These are phyloP conservation scores for Arnoldichthys spilopterus DNA, from an alignment of 2,797 vertebrate genomes.

Conservation along the genomic window DNA sequence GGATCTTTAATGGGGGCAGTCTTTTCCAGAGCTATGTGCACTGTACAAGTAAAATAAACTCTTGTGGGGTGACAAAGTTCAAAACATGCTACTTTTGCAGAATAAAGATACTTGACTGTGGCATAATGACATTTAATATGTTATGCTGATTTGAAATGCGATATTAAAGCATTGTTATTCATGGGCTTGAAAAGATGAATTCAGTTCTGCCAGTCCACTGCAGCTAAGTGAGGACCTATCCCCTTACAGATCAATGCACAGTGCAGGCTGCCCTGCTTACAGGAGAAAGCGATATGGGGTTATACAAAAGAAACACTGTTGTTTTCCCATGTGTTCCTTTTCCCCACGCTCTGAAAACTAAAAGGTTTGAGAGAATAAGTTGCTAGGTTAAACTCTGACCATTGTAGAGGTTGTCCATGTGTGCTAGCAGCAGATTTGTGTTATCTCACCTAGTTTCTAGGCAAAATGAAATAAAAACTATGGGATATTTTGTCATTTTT, in stretches of 20 bases:
- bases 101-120: too few species aligned
- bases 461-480: not conserved
- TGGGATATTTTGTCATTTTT: not conserved
- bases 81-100: not conserved
- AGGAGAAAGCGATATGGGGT: slow-evolving; percentile 41
- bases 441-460: not conserved
- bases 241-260: slow-evolving; percentile 45
- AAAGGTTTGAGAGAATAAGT: not conserved
- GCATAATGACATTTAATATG: not conserved
- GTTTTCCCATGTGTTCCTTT: slow-evolving; percentile 4
- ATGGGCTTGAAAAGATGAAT: slow-evolving; percentile 5
- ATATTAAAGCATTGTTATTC: slow-evolving; percentile 35
- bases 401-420: not conserved
- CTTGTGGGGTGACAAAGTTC: not conserved
- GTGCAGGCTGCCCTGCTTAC: slow-evolving; percentile 46
- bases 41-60: not conserved
- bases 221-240: slow-evolving; percentile 17
- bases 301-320: slow-evolving; percentile 31
- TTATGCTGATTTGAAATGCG: slow-evolving; percentile 25
- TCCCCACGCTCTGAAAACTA: not conserved
- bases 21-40: not conserved
- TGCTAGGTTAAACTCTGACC: not conserved
- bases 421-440: not conserved
- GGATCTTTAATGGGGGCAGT: too few species aligned
- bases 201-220: not conserved